Evolutionary conservation across 1,140 invertebrate genomes (phyloP).

Genomic region (Heliconius nattereri): DNA sequence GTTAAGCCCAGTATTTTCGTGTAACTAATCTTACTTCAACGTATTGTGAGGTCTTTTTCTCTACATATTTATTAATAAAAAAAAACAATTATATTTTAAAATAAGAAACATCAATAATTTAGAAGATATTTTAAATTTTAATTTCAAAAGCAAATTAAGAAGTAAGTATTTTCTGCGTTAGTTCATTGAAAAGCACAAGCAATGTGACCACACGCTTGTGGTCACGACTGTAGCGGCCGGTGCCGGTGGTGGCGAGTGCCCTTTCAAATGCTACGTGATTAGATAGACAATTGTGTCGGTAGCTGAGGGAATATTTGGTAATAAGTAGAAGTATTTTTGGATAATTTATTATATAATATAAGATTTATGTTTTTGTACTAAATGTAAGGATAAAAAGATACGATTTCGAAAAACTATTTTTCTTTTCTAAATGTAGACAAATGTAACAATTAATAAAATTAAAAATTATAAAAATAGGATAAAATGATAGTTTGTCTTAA

Average conservation of each 20-base stretch:
- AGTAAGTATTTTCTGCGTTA: background rate
- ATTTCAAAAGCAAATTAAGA: too few relatives aligned
- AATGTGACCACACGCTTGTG: background rate
- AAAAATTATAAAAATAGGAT: too few relatives aligned
- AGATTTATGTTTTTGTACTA: background rate
- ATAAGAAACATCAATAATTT: too few relatives aligned
- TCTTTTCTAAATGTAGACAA: too few relatives aligned
- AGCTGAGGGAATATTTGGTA: background rate
- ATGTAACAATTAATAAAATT: too few relatives aligned
- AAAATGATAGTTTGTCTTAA: background rate
- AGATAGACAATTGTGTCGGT: background rate
- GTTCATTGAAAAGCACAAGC: background rate
- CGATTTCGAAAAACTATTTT: too few relatives aligned
- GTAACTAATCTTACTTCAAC: too few relatives aligned
- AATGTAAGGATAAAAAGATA: too few relatives aligned
- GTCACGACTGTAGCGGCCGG: constrained; percentile 7
- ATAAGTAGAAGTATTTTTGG: background rate
- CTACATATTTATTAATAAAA: too few relatives aligned
- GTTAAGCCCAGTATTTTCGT: background rate
- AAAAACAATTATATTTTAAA: too few relatives aligned
- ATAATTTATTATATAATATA: background rate
- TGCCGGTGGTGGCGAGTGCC: background rate
- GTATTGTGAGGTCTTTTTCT: too few relatives aligned
- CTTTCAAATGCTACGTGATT: constrained; percentile 8
- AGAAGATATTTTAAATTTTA: too few relatives aligned